phyloP scores from a whole-genome alignment of 1,140 invertebrate genomes.

The Scaptodrosophila lebanonensis region DNA sequence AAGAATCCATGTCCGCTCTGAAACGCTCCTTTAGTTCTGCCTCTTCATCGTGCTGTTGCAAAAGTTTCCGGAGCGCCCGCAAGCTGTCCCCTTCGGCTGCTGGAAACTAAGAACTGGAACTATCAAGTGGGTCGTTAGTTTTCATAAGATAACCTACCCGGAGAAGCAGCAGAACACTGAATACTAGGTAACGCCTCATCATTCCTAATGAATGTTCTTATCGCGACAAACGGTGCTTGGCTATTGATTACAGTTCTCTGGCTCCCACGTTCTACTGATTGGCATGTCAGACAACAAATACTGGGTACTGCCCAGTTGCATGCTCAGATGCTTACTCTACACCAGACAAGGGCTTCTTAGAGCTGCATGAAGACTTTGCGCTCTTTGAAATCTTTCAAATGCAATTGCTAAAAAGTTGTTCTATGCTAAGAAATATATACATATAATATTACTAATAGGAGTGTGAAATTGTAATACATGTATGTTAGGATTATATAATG shows the following conservation, averaged over 20 bases:
- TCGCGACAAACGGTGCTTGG: constrained; percentile 27
- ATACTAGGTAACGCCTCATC: constrained; percentile 4
- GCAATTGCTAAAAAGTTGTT: no score
- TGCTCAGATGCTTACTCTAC: no score
- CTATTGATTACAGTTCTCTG: constrained; percentile 41
- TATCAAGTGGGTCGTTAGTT: not conserved
- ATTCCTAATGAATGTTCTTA: constrained; percentile 34
- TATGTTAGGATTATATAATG: no score
- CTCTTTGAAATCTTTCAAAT: no score
- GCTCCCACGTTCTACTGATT: constrained; percentile 10
- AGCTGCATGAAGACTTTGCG: no score
- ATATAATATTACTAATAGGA: no score
- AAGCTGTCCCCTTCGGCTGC: constrained; percentile 23
- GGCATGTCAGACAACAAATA: no score
- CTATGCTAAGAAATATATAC: no score
- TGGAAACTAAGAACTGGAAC: constrained; percentile 12
- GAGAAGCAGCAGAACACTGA: constrained; percentile 16
- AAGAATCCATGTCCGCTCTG: constrained; percentile 23
- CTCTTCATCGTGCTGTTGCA: constrained; percentile 24
- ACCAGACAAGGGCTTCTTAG: no score
- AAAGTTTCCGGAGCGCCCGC: constrained; percentile 26
- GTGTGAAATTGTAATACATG: no score
- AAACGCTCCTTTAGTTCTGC: not conserved
- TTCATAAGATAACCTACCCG: constrained; percentile 18
- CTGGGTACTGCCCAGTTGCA: no score